Evolutionary conservation across 2,888 invertebrate genomes (phyloP).

Genomic region (Drosophila quasianomalipes): DNA sequence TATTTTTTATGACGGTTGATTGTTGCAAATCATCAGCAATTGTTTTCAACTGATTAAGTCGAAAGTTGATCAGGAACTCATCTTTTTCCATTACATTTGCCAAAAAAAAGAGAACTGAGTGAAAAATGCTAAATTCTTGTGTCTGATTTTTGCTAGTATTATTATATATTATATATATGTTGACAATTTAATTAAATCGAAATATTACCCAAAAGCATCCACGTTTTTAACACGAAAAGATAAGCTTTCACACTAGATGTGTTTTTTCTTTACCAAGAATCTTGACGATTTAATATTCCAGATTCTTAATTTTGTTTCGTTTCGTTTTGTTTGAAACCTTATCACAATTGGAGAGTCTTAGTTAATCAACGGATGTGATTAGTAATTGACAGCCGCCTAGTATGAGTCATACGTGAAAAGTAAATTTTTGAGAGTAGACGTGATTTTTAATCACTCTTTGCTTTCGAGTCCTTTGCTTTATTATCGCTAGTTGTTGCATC

Average conservation of each 20-base stretch:
- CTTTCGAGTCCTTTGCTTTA: neutral
- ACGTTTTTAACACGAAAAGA: neutral
- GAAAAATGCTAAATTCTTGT: neutral
- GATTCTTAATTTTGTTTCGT: neutral
- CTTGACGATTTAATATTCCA: neutral
- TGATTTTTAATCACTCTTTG: neutral
- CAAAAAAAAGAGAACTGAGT: no score
- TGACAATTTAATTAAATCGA: neutral
- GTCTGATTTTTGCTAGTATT: neutral
- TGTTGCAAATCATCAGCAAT: neutral
- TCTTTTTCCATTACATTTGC: no score
- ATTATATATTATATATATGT: neutral
- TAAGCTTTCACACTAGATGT: neutral
- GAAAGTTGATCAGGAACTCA: no score
- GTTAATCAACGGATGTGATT: neutral
- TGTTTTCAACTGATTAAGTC: neutral
- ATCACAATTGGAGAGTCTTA: neutral
- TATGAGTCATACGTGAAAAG: neutral
- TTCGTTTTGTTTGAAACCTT: neutral
- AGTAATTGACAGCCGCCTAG: neutral
- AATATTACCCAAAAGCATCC: neutral
- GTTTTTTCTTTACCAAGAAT: neutral
- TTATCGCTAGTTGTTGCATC: constrained; percentile 38
- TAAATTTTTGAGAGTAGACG: neutral
- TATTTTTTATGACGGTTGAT: neutral